phyloP scores from a whole-genome alignment of 1,140 invertebrate species.

The Neodiprion virginianus region DNA sequence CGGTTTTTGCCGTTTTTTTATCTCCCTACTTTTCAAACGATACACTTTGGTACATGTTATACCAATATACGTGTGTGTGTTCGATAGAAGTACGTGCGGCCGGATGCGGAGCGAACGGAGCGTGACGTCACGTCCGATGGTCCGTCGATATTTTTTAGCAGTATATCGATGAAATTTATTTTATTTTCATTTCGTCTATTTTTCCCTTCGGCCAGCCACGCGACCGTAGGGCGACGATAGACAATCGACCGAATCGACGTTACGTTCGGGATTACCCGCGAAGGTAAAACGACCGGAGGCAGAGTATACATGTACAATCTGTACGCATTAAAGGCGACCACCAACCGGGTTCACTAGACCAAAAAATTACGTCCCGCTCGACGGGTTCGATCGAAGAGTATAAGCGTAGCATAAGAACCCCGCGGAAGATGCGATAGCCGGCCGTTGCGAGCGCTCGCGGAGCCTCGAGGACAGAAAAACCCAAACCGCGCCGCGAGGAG shows the following conservation, averaged over 20 bases:
- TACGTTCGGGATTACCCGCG: neutral
- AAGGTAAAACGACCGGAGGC: too few relatives aligned
- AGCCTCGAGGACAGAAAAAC: neutral
- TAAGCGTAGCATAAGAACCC: neutral
- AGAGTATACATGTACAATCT: too few relatives aligned
- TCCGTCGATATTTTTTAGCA: neutral
- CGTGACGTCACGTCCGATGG: neutral
- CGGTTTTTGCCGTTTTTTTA: too few relatives aligned
- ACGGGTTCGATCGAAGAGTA: neutral
- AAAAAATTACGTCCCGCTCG: slow-evolving; percentile 12
- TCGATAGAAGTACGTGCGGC: neutral
- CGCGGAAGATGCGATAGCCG: too few relatives aligned
- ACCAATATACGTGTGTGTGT: neutral
- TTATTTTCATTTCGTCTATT: neutral
- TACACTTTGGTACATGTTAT: too few relatives aligned
- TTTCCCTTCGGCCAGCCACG: neutral
- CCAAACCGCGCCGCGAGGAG: neutral
- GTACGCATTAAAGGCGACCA: neutral
- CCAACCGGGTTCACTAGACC: slow-evolving; percentile 12
- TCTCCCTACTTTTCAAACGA: too few relatives aligned
- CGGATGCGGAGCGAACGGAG: neutral
- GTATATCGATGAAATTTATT: neutral
- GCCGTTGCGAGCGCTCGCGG: too few relatives aligned
- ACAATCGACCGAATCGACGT: neutral
- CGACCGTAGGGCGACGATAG: neutral